Conservation (phyloP, 2,797 vertebrate genomes). For the Sebastes melanostomus region DNA sequence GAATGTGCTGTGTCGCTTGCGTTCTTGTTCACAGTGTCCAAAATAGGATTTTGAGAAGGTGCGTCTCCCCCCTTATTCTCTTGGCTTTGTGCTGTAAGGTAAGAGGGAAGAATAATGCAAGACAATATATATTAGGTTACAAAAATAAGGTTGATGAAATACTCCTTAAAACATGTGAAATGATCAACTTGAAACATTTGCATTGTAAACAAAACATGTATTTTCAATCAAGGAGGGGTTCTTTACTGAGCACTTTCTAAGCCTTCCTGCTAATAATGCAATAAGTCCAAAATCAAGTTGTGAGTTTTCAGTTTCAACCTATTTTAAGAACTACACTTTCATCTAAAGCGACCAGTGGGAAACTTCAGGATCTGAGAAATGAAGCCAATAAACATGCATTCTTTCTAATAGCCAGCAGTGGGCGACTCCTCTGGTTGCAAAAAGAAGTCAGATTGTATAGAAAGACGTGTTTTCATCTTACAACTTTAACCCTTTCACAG, state of each 20-base stretch:
- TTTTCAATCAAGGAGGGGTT: not conserved
- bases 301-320: not conserved
- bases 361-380: too few species aligned
- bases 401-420: too few species aligned
- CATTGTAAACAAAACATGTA: not conserved
- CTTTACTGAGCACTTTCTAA: not conserved
- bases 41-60: not conserved
- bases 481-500: too few species aligned
- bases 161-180: not conserved
- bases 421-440: too few species aligned
- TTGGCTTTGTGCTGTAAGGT: accelerated
- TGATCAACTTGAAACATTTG: not conserved
- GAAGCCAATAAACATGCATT: too few species aligned
- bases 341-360: not conserved
- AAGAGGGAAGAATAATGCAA: not conserved
- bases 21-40: accelerated
- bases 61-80: accelerated
- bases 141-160: not conserved
- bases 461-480: too few species aligned
- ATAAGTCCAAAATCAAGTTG: not conserved
- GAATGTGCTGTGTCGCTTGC: accelerated
- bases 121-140: not conserved
- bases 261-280: not conserved
- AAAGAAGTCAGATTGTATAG: too few species aligned
- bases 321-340: not conserved